phyloP scores from a whole-genome alignment of 2,113 vertebrate species.

The Dicerorhinus sumatrensis region DNA sequence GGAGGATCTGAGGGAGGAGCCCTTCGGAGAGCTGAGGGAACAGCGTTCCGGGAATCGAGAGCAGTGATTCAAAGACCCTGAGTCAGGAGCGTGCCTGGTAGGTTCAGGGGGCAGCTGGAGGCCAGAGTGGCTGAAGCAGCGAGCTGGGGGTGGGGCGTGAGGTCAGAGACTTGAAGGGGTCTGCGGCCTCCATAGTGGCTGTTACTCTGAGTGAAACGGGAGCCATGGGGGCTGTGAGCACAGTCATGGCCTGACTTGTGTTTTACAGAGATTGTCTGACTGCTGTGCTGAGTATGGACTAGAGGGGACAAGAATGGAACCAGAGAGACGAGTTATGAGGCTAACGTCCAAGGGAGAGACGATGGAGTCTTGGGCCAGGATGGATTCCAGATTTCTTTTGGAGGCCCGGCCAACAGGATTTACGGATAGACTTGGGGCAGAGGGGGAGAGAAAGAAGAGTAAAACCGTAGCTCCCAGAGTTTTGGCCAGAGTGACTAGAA shows the following conservation, averaged over 20 bases:
- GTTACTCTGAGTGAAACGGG: not conserved
- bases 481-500: not conserved
- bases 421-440: not conserved
- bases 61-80: too few species aligned
- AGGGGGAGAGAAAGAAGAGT: not conserved
- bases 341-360: not conserved
- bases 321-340: not conserved
- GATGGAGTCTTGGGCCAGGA: not conserved
- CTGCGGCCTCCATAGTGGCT: not conserved
- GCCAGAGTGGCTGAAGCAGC: not conserved
- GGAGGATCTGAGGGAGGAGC: not conserved
- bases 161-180: too few species aligned
- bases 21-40: not conserved
- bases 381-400: not conserved
- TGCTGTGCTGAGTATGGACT: not conserved
- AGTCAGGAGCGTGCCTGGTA: too few species aligned
- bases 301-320: not conserved
- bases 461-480: not conserved
- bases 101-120: too few species aligned
- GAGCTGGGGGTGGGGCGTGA: not conserved
- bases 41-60: not conserved
- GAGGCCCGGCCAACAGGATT: not conserved
- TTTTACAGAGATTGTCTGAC: not conserved
- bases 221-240: not conserved
- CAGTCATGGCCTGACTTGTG: not conserved